Evolutionary conservation across 1,140 invertebrate species (phyloP).

Genomic region (Ganaspis sp.): DNA sequence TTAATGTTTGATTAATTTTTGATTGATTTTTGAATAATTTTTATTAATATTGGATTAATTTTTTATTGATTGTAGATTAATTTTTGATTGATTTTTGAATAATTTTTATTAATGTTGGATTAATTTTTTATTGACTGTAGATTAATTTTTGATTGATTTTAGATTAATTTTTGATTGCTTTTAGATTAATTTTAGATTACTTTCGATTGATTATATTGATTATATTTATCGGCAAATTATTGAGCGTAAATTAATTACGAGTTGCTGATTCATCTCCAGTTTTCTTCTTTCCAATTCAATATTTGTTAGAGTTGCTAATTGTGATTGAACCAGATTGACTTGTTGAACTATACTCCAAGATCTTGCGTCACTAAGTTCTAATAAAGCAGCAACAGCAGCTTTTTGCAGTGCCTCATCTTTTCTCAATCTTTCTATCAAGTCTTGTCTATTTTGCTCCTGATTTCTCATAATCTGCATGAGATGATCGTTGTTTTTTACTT

Average conservation of each 20-base stretch:
- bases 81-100: no score
- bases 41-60: no score
- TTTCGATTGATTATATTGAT: no score
- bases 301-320: conserved; percentile 84
- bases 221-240: no score
- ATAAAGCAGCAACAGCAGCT: conserved; percentile 82
- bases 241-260: conserved; percentile 61
- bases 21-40: no score
- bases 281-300: conserved; percentile 86
- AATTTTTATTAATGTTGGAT: no score
- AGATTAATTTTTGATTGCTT: no score
- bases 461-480: conserved; percentile 79
- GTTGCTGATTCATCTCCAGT: conserved; percentile 81
- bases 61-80: no score
- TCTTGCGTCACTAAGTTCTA: conserved; percentile 85
- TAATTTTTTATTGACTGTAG: no score
- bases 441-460: conserved; percentile 79
- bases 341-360: conserved; percentile 86
- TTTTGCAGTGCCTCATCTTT: conserved; percentile 85
- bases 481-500: conserved; percentile 78
- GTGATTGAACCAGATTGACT: conserved; percentile 85
- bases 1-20: no score
- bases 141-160: no score
- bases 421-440: conserved; percentile 79
- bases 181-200: no score